Conservation (phyloP, 2,888 invertebrate species). For the Papilio demoleus region DNA sequence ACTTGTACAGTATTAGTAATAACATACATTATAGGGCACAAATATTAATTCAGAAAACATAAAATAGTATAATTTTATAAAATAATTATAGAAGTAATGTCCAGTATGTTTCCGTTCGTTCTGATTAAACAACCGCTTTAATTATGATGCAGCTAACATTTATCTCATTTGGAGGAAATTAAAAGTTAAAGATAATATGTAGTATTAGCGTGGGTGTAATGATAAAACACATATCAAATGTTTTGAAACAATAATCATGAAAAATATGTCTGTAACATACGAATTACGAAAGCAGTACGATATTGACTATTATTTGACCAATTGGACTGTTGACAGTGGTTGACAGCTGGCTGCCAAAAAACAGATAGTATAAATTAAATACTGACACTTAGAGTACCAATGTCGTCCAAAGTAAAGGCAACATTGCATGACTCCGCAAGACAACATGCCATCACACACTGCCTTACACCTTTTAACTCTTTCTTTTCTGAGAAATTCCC, state of each 20-base stretch:
- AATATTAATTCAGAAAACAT: constrained; percentile 20
- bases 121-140: constrained; percentile 29
- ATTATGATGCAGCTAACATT: constrained; percentile 40
- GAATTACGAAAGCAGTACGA: constrained; percentile 6
- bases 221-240: constrained; percentile 52
- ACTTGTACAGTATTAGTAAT: constrained; percentile 47
- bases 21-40: constrained; percentile 26
- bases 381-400: neutral
- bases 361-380: constrained; percentile 1
- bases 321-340: neutral
- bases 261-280: constrained; percentile 34
- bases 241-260: constrained; percentile 43
- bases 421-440: constrained; percentile 88
- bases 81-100: constrained; percentile 37
- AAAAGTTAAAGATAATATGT: constrained; percentile 52
- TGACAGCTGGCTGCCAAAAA: neutral
- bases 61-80: constrained; percentile 41
- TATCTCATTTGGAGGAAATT: constrained; percentile 56
- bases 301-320: neutral
- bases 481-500: constrained; percentile 85
- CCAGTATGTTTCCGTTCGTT: constrained; percentile 35
- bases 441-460: constrained; percentile 88
- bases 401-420: constrained; percentile 88
- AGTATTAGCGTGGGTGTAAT: constrained; percentile 59
- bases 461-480: constrained; percentile 79